Percentiles rank a stretch among this genome's conserved stretches.
These are phyloP conservation scores for Rhodeus uyekii DNA, from an alignment of 2,797 vertebrate genomes.

Conservation along the genomic window DNA sequence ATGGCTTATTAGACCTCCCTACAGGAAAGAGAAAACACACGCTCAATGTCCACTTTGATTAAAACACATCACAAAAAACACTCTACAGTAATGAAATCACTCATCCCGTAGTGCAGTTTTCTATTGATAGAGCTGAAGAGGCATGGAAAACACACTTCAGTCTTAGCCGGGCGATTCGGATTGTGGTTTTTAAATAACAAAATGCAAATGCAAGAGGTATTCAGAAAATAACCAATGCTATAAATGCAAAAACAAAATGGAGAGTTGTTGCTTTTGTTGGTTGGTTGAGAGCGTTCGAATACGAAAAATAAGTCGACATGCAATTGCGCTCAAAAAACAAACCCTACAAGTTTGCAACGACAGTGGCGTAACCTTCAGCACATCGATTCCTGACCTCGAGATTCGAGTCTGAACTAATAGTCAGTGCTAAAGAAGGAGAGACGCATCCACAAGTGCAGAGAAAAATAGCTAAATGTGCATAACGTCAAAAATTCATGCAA, in stretches of 20 bases:
- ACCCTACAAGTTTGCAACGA: slow-evolving; percentile 11
- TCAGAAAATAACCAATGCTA: slow-evolving; percentile 65
- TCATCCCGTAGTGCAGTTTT: slow-evolving; percentile 67
- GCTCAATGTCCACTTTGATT: slow-evolving; percentile 67
- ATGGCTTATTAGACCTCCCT: slow-evolving; percentile 43
- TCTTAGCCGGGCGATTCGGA: slow-evolving; percentile 72
- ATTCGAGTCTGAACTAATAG: slow-evolving; percentile 3
- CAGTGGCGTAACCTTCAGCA: slow-evolving; percentile 40
- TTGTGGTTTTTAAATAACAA: slow-evolving; percentile 75
- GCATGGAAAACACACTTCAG: slow-evolving; percentile 78
- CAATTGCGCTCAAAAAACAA: background rate
- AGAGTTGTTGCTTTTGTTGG: background rate
- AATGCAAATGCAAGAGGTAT: slow-evolving; percentile 74
- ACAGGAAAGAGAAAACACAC: slow-evolving; percentile 58
- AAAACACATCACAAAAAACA: slow-evolving; percentile 74
- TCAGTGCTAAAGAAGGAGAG: background rate
- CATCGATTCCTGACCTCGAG: slow-evolving; percentile 33
- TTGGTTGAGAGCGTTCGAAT: background rate
- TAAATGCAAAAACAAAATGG: background rate
- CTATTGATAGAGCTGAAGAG: slow-evolving; percentile 72
- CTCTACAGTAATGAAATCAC: slow-evolving; percentile 71
- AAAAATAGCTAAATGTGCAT: slow-evolving; percentile 20
- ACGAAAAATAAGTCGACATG: slow-evolving; percentile 26
- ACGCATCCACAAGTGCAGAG: background rate
- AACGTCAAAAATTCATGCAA: slow-evolving; percentile 35